A percentile compares a stretch with the other conserved stretches of the same genome.
These are phyloP conservation scores for Amitus sp. DNA, from an alignment of 2,888 invertebrate genomes.

Conservation along the genomic window DNA sequence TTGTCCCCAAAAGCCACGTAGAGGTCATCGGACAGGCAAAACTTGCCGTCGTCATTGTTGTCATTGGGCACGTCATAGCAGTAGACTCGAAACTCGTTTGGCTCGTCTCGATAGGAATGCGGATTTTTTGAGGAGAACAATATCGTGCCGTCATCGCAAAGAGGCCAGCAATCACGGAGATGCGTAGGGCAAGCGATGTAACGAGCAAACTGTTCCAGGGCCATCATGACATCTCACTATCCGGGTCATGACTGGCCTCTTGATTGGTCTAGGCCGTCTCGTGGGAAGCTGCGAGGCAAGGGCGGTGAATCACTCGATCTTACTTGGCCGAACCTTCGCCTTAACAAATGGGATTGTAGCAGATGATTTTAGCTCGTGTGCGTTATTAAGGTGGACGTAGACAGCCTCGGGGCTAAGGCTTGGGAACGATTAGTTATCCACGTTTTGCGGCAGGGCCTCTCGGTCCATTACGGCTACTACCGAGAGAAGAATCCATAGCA, in stretches of 20 bases:
- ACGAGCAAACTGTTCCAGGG: constrained; percentile 15
- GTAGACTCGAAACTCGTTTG: constrained; percentile 13
- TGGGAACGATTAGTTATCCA: too few species aligned
- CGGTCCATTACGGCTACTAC: too few species aligned
- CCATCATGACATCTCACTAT: constrained; percentile 6
- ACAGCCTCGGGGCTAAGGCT: too few species aligned
- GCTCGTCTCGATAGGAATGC: constrained; percentile 8
- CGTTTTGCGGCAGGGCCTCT: too few species aligned
- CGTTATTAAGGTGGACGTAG: background rate
- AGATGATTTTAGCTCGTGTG: constrained; percentile 16
- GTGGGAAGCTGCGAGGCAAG: constrained; percentile 29
- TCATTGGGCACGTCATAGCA: constrained; percentile 3
- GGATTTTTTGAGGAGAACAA: background rate
- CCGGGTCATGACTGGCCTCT: constrained; percentile 34
- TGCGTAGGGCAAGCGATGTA: constrained; percentile 21
- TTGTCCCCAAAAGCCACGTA: background rate
- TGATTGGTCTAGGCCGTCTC: constrained; percentile 28
- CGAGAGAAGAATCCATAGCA: too few species aligned
- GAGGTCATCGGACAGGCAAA: background rate
- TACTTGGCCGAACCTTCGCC: constrained; percentile 15
- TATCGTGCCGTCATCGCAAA: background rate
- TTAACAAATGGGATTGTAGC: constrained; percentile 17
- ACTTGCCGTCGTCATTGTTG: constrained; percentile 12
- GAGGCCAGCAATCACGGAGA: background rate
- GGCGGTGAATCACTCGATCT: constrained; percentile 24